Evolutionary conservation across 1,140 invertebrate species (phyloP), one percentile per base, ranked within the genome.

Genomic region (Drosophila ironensis): DNA sequence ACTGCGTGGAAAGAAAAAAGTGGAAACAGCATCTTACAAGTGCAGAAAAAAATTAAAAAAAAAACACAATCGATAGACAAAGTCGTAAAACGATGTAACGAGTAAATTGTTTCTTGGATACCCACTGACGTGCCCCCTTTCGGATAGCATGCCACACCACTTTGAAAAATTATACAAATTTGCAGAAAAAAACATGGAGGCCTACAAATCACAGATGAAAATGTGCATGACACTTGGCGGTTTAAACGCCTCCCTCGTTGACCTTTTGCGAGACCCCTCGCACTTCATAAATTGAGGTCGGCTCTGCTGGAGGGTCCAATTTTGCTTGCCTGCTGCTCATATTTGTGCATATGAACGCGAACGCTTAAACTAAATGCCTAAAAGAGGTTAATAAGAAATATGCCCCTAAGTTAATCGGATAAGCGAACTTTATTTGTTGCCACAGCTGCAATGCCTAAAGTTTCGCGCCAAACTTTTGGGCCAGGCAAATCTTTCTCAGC

Each of bases 151-250:
- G 20, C 47, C 19, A 14, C 11, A 78, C 45, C 35, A 61, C 70
- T 68, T 63, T 48, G 9, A 35, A 53, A 54, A 81, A 77, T 77
- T 81, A 69, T 72, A 48, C 68, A 81, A 72, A 72, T 84, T 63
- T 81, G 78, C 51, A 12, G 28, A 45, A 46, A 47, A 72, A 54
- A 25, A 27, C 12, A 40, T 24, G 37, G 42, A 53, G 27, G 42
- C 30, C 35, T 19, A 17, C 9, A 24, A 53, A 66, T 28, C 48
- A 50, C 28, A 42, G 70, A 30, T 40, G 30, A 41, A 52, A 45
- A 24, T 42, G 40, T 25, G 25, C 16, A 30, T 64, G 16, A 20
- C 24, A 41, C 27, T 42, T 42, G 24, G 42, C 33, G 51, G 56
- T 52, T 44, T 60, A 7, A 57, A 24, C 30, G 51, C 14, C 37